Base-by-base conservation (phyloP, 2,888 invertebrate genomes). In the Ceramica pisi region DNA sequence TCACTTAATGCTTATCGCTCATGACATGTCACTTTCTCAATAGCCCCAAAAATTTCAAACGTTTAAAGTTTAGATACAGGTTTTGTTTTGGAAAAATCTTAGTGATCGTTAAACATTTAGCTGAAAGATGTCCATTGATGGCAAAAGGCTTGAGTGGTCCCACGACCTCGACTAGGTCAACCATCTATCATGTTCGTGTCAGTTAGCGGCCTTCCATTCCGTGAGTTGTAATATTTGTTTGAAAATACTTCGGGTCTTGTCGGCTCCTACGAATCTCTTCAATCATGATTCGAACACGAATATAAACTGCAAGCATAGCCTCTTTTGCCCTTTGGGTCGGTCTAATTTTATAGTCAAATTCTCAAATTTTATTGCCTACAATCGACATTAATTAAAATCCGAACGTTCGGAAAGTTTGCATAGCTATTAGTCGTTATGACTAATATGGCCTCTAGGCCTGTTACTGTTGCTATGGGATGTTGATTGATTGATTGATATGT, bases 391-490 rank as follows among this genome's bases (percentile, higher is more conserved):
- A 59, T 38, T 57, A 38, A 38, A 50, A 31, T 35, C 46, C 8
- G 14, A 46, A 26, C 14, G 26, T 19, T 12, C 21, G 38, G 14
- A 48, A 35, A 46, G 38, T 70, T 71, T 70, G 16, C 35, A 14
- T 0, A 5, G 53, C 35, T 19, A 14, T 69, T 53, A 0, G n/a
- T 19, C 21, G 23, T 44, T 14, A 46, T 35, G 69, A 35, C 44
- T 68, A 68, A 41, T 41, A 68, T 35, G 44, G n/a, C 2, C 16
- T 31, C n/a, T 35, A 12, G 21, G 44, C 7, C 41, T 8, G 57
- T 44, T 2, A 44, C 51, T 68, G 44, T 71, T 59, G 44, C 69
- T 41, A 57, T 19, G 66, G 12, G 21, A 26, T n/a, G 19, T 60
- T 60, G 26, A 60, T 12, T 12, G 12, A 60, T 12, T 12, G 12